Evolutionary conservation across 2,113 vertebrate species (phyloP).

Genomic region (Glaucidium brasilianum): DNA sequence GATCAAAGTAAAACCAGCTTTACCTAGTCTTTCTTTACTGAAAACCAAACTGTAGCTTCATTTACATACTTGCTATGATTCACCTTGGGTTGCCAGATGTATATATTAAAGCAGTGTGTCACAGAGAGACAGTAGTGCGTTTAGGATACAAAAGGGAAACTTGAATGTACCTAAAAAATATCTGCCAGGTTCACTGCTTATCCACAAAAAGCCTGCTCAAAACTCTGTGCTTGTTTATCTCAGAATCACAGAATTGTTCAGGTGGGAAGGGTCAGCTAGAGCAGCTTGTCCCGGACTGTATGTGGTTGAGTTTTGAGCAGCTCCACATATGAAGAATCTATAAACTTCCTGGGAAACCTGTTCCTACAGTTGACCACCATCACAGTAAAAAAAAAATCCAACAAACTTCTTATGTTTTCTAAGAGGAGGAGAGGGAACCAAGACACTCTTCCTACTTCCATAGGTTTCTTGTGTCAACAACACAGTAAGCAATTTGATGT

Average conservation of each 20-base stretch:
- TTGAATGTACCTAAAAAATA: neutral
- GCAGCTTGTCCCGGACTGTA: neutral
- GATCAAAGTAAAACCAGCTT: neutral
- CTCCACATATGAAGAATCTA: neutral
- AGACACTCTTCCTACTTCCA: neutral
- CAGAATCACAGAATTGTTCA: neutral
- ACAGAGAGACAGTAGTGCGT: neutral
- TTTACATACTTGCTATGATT: neutral
- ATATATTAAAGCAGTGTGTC: neutral
- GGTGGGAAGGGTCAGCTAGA: neutral
- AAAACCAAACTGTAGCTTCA: neutral
- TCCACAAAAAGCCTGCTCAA: neutral
- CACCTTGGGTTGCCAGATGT: neutral
- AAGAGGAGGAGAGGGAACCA: neutral
- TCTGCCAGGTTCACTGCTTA: neutral
- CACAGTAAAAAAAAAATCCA: neutral
- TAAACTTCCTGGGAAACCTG: neutral
- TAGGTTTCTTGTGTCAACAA: neutral
- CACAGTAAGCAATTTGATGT: neutral
- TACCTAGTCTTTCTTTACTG: neutral
- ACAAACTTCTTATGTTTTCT: neutral
- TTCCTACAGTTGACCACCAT: neutral
- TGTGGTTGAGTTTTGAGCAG: neutral
- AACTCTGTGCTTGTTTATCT: neutral
- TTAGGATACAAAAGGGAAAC: neutral